Evolutionary conservation across 53 echinoderm and acorn worm species (phyloP), one percentile per base, ranked within the genome.

Genomic region (Echinometra lucunter): DNA sequence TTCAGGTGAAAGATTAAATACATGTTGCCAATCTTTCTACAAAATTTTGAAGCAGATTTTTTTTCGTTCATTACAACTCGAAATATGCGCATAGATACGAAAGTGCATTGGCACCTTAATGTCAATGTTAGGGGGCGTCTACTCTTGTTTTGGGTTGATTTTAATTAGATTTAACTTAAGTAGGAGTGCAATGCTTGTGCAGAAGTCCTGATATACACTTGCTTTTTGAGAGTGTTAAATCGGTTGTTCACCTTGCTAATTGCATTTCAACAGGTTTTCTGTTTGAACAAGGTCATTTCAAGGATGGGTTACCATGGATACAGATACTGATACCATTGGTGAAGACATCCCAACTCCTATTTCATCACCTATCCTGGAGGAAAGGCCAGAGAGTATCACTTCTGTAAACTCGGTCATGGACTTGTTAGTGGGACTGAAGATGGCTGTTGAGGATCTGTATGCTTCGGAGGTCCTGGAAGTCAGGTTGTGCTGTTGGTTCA

Each of bases 401-500:
- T 44, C 81, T 42, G 19, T 81, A 19, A 37, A 57, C 55, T 63
- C 57, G 8, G 25, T 93, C 16, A 93, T 82, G 82, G 82, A 82
- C 55, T 56, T 81, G 81, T 38, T 93, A 19, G 40, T 57, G 27
- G 93, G 81, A 56, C 27, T 93, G 4, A 56, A 25, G 7, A 53
- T 82, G 7, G 82, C 82, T 0, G 82, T 81, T 6, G 57, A 81
- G 37, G 93, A 93, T 35, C 93, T 93, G 56, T 93, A 82, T 63
- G 27, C 37, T 78, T 93, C 93, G 0, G 93, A 93, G 37, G 40
- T 81, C 44, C 81, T 81, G 19, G 93, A 93, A 23, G 92, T 74
- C 12, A 49, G 92, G 92, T 42, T 93, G 57, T 93, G 93, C 93
- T 81, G 57, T 37, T 93, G 93, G 93, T 57, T 93, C 10, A 58